phyloP scores from a whole-genome alignment of 2,888 invertebrate genomes.

The Netelia melanura region DNA sequence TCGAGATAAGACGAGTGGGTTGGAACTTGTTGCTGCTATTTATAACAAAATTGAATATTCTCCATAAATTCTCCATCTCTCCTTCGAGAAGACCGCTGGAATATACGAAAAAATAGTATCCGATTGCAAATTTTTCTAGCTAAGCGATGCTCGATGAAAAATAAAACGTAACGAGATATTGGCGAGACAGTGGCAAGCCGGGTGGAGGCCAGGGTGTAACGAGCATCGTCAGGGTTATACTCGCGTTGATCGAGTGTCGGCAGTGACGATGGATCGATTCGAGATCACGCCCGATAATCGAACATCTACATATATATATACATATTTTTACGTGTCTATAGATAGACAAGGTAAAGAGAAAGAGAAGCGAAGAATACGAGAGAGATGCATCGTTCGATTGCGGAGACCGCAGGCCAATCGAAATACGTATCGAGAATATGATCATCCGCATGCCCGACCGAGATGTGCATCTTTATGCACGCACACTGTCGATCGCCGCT shows the following conservation, averaged over 20 bases:
- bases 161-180: conserved; percentile 18
- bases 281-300: conserved; percentile 60
- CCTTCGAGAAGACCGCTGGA: neutral
- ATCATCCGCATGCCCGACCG: conserved; percentile 61
- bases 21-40: conserved; percentile 37
- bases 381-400: conserved; percentile 65
- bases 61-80: neutral
- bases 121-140: conserved; percentile 19
- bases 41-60: conserved; percentile 3
- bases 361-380: conserved; percentile 35
- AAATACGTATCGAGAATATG: conserved; percentile 75
- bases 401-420: conserved; percentile 80
- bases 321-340: neutral
- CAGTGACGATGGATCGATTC: conserved; percentile 60
- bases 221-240: conserved; percentile 35
- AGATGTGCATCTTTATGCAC: conserved; percentile 46
- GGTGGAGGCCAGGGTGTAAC: conserved; percentile 10
- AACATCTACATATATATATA: conserved; percentile 23
- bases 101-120: neutral
- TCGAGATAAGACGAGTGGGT: conserved; percentile 14
- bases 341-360: conserved; percentile 16
- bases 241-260: conserved; percentile 22
- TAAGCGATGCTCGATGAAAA: neutral
- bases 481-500: conserved; percentile 22
- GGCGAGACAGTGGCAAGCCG: neutral